These are phyloP conservation scores for Condylostylus longicornis DNA, from an alignment of 1,140 invertebrate species.

Conservation along the genomic window DNA sequence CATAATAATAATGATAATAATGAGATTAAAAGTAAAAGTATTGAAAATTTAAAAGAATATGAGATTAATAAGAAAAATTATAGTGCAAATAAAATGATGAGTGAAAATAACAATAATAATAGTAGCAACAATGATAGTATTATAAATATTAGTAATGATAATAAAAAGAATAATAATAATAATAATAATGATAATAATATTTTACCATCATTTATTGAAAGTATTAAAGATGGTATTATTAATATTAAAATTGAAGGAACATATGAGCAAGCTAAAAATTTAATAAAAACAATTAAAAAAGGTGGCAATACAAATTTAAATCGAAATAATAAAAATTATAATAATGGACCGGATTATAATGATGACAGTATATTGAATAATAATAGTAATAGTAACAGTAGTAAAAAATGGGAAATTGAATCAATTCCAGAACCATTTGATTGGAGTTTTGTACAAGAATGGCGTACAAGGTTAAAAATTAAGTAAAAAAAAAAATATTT, in stretches of 20 bases:
- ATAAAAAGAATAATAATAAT: neutral
- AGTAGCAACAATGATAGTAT: neutral
- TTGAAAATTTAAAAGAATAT: no score
- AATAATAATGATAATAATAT: neutral
- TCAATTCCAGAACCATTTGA: conserved; percentile 39
- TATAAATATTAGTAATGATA: no score
- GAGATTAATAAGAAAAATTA: no score
- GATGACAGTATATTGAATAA: conserved; percentile 17
- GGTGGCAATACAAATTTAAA: conserved; percentile 24
- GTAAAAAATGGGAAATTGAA: conserved; percentile 32
- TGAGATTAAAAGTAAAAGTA: no score
- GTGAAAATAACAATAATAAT: neutral
- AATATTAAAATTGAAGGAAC: conserved; percentile 48
- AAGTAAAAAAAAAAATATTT: no score
- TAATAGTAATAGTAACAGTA: conserved; percentile 18
- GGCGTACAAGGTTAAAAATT: conserved; percentile 42
- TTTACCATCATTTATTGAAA: conserved; percentile 31
- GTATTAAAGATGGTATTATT: conserved; percentile 41
- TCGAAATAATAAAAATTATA: conserved; percentile 31
- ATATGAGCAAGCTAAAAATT: conserved; percentile 41
- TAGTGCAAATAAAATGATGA: neutral
- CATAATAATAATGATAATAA: no score
- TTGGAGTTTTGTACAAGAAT: conserved; percentile 59
- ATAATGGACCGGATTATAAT: conserved; percentile 34
- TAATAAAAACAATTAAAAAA: conserved; percentile 37